Evolutionary conservation across 1,140 invertebrate genomes (phyloP).

Genomic region (Zeugodacus cucurbitae): DNA sequence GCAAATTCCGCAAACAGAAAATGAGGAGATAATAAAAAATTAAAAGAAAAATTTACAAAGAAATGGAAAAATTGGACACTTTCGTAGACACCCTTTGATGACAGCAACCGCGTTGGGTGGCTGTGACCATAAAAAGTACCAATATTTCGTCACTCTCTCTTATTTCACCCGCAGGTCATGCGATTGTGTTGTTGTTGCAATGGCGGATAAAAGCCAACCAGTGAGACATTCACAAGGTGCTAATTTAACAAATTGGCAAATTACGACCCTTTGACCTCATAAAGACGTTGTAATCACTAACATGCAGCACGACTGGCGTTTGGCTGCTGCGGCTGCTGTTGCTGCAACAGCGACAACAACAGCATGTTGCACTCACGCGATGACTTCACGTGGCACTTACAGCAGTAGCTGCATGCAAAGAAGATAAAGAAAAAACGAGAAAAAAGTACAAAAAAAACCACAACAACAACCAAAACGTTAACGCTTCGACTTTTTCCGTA

Average conservation of each 20-base stretch:
- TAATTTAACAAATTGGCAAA: constrained; percentile 39
- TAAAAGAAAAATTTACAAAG: neutral
- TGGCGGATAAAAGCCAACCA: neutral
- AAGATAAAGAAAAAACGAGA: neutral
- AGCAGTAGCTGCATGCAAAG: neutral
- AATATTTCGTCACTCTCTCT: neutral
- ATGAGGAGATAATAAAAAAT: neutral
- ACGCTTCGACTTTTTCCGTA: neutral
- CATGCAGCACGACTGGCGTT: constrained; percentile 10
- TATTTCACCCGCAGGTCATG: neutral
- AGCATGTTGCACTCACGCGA: neutral
- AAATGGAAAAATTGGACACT: neutral
- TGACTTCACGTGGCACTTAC: neutral
- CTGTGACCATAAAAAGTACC: neutral
- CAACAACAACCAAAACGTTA: neutral
- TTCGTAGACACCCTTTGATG: neutral
- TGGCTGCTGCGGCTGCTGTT: neutral
- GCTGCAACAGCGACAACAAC: neutral
- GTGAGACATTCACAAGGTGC: neutral
- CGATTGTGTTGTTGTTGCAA: neutral
- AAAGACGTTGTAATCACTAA: constrained; percentile 20
- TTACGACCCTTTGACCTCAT: constrained; percentile 37
- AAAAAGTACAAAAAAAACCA: neutral
- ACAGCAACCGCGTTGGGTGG: neutral
- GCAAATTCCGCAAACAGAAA: neutral